Percentiles rank a stretch among this genome's conserved stretches.
These are phyloP conservation scores for Scaptomyza parva DNA, from an alignment of 2,888 invertebrate species.

Conservation along the genomic window DNA sequence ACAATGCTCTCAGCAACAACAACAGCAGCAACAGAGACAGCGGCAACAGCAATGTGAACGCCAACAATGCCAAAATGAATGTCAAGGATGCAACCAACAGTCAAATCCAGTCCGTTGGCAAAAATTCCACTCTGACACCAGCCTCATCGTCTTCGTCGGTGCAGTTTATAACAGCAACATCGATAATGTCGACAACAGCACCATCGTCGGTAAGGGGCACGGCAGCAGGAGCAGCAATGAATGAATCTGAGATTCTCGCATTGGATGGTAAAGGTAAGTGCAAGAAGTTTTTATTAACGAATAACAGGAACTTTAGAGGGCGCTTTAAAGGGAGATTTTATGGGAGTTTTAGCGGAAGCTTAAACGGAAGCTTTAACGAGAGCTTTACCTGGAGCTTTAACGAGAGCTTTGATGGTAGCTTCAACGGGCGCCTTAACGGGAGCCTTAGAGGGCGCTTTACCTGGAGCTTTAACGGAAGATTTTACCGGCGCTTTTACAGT, in stretches of 20 bases:
- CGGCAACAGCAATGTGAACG: slow-evolving; percentile 48
- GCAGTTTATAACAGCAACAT: slow-evolving; percentile 45
- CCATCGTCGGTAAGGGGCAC: slow-evolving; percentile 43
- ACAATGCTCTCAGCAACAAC: slow-evolving; percentile 55
- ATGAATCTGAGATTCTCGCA: slow-evolving; percentile 75
- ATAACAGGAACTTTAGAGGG: not conserved
- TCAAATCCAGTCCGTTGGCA: slow-evolving; percentile 31
- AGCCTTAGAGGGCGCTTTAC: no score
- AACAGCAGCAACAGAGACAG: slow-evolving; percentile 45
- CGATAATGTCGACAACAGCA: slow-evolving; percentile 56
- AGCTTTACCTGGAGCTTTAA: no score
- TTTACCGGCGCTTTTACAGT: no score
- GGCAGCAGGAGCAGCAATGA: slow-evolving; percentile 47
- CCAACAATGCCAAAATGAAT: slow-evolving; percentile 42
- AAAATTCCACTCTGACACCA: slow-evolving; percentile 28
- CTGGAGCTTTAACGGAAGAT: no score
- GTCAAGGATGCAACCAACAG: slow-evolving; percentile 58
- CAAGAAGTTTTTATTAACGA: not conserved
- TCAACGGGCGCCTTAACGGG: no score
- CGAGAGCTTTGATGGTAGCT: no score
- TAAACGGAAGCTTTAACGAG: no score
- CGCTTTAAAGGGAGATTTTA: no score
- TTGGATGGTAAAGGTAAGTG: slow-evolving; percentile 87
- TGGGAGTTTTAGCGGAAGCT: no score
- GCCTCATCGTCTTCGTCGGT: slow-evolving; percentile 27